phyloP scores from a whole-genome alignment of 2,113 vertebrate species.

The Nothoprocta perdicaria region DNA sequence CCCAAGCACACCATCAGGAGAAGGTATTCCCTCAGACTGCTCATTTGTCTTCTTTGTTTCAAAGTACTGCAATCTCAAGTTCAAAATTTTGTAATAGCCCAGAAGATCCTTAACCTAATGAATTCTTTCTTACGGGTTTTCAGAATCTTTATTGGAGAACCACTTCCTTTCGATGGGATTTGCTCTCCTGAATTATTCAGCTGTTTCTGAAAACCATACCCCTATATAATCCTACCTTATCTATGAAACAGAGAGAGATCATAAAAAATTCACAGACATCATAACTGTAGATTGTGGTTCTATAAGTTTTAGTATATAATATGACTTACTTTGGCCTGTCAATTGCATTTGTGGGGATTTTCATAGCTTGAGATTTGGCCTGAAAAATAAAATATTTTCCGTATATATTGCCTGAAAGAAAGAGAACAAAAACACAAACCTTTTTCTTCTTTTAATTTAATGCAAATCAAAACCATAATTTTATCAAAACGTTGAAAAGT shows the following conservation, averaged over 20 bases:
- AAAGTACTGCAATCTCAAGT: background rate
- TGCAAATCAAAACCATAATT: background rate
- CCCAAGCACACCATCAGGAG: background rate
- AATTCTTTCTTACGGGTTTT: background rate
- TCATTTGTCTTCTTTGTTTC: conserved; percentile 4
- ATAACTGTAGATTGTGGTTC: background rate
- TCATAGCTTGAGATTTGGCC: background rate
- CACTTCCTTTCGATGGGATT: background rate
- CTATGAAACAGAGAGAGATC: background rate
- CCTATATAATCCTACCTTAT: background rate
- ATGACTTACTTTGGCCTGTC: background rate
- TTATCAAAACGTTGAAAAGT: background rate
- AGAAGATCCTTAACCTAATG: background rate
- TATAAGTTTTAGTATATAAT: background rate
- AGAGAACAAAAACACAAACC: fast-evolving
- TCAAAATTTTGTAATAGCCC: background rate
- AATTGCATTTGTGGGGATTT: background rate
- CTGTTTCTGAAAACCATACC: background rate
- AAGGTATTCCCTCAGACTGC: background rate
- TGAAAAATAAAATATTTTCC: background rate
- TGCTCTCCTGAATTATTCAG: background rate
- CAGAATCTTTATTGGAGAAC: background rate
- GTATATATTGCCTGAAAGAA: background rate
- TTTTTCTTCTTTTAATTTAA: background rate
- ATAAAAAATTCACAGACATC: background rate